Base-by-base conservation (phyloP, 2,797 vertebrate species). In the Hydrocynus forskahlii region DNA sequence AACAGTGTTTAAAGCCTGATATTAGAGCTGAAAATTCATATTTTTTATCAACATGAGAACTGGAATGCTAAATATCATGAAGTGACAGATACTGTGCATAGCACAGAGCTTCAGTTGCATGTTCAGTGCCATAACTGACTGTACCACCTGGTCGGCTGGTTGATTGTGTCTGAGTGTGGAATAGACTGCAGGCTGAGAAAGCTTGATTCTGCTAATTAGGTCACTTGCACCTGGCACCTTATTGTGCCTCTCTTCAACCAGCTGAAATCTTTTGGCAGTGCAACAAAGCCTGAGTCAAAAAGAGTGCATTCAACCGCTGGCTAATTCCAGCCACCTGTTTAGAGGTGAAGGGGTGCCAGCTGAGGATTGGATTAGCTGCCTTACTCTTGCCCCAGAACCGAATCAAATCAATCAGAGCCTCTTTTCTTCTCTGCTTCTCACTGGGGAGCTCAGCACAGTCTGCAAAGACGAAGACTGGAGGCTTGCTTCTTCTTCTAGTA, bases 131-230 rank as follows among this genome's bases (percentile, higher is more conserved):
- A 9, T 55, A 74, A 72, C 59, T n/a, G 70, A 71, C 19, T 66
- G 14, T 68, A 71, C 77, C 80, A 76, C 83, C 45, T 60, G 8
- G 79, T 67, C 14, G 74, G 17, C 48, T 69, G 59, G 59, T 63
- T 78, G 64, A 74, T 23, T 45, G 13, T 70, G 69, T 50, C 64
- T 69, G 50, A 40, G 55, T 80, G 60, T 59, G 38, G 63, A 69
- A 62, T 67, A 81, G 67, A 66, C 78, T 75, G 29, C 67, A 80
- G 54, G 60, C 60, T 40, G 57, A 70, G 72, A 43, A 57, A 77
- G 73, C 79, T 76, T 85, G 84, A 89, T 87, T 88, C 80, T 38
- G 82, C 75, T 90, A 91, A 90, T 91, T 88, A 87, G 89, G 84
- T 84, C 87, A 81, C 81, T 87, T 70, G 74, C 80, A 80, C 74